Evolutionary conservation across 2,888 invertebrate genomes (phyloP).

Genomic region (Papilio demoleus): DNA sequence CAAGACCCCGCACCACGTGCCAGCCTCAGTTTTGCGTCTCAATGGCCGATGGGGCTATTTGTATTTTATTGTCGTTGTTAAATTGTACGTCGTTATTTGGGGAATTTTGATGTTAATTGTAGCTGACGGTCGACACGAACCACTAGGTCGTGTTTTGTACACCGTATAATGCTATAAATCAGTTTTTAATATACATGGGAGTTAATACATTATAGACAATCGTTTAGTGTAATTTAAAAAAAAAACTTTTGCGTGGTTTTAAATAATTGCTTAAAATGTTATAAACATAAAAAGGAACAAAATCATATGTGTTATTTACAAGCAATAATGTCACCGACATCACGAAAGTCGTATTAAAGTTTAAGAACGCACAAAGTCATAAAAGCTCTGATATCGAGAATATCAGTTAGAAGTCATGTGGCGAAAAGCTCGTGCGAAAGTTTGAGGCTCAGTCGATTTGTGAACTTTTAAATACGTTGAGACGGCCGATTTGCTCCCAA

Average conservation of each 20-base stretch:
- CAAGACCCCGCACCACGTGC: constrained; percentile 70
- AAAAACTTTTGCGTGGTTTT: too few species aligned
- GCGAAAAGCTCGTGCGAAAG: constrained; percentile 46
- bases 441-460: constrained; percentile 50
- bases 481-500: constrained; percentile 2
- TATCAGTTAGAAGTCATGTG: constrained; percentile 61
- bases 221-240: not conserved
- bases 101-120: constrained; percentile 62
- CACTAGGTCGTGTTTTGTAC: too few species aligned
- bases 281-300: constrained; percentile 4
- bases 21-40: constrained; percentile 70
- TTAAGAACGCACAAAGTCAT: constrained; percentile 62
- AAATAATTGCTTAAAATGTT: not conserved
- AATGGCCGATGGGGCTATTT: constrained; percentile 63
- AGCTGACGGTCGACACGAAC: constrained; percentile 40
- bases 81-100: constrained; percentile 67
- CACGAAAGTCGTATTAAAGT: constrained; percentile 70
- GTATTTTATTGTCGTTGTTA: constrained; percentile 72
- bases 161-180: too few species aligned
- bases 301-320: constrained; percentile 46
- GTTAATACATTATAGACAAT: not conserved
- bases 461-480: constrained; percentile 48
- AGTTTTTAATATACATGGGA: too few species aligned
- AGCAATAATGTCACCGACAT: constrained; percentile 64
- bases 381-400: constrained; percentile 54